phyloP scores from a whole-genome alignment of 2,888 invertebrate genomes.

The Machimus rusticus region DNA sequence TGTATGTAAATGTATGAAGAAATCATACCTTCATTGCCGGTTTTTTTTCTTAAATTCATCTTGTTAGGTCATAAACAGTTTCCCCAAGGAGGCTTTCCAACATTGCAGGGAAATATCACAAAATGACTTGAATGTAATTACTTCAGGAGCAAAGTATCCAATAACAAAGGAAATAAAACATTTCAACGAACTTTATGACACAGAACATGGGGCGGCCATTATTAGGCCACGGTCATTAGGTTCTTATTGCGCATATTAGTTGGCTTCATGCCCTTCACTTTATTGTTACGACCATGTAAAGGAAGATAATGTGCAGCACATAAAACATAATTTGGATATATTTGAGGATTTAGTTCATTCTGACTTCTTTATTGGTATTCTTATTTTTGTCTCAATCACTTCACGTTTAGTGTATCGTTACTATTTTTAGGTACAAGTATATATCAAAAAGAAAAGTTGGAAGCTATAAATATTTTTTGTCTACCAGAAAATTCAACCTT shows the following conservation, averaged over 20 bases:
- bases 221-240: constrained; percentile 26
- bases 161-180: neutral
- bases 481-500: no score
- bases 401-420: neutral
- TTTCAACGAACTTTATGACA: constrained; percentile 18
- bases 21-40: neutral
- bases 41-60: neutral
- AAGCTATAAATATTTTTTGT: no score
- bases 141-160: constrained; percentile 2
- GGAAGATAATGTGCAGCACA: neutral
- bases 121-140: constrained; percentile 18
- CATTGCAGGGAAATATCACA: neutral
- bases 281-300: constrained; percentile 14
- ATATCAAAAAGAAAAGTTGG: no score
- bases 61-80: neutral
- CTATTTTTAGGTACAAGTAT: neutral
- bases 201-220: constrained; percentile 16
- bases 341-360: neutral
- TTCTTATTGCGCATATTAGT: constrained; percentile 23
- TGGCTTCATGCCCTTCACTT: constrained; percentile 1
- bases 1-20: neutral
- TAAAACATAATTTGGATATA: constrained; percentile 24
- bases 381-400: neutral
- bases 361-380: neutral
- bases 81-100: neutral